Conservation (phyloP, 2,888 invertebrate genomes). For the Escarpia spicata region DNA sequence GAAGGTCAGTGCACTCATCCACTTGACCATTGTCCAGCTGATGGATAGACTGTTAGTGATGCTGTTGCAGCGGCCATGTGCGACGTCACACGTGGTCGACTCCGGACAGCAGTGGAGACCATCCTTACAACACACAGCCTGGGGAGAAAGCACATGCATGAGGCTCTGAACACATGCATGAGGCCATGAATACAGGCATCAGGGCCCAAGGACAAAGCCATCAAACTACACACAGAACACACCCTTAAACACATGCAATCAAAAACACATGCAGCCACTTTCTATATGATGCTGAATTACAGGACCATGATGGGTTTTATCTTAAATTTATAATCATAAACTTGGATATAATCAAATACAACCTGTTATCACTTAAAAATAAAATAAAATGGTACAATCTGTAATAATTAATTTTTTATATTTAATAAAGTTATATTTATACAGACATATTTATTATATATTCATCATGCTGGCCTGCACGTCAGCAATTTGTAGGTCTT, state of each 20-base stretch:
- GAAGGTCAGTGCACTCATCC: neutral
- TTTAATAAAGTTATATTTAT: too few species aligned
- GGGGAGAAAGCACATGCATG: neutral
- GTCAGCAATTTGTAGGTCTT: too few species aligned
- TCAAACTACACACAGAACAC: neutral
- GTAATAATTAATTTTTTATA: too few species aligned
- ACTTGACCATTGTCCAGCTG: slow-evolving; percentile 12
- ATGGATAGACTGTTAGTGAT: neutral
- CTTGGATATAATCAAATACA: too few species aligned
- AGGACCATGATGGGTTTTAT: too few species aligned
- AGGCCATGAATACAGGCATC: slow-evolving; percentile 7
- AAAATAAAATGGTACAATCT: too few species aligned
- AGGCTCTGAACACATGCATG: neutral
- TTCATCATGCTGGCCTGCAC: too few species aligned
- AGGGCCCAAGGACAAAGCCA: neutral
- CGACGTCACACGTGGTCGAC: slow-evolving; percentile 18
- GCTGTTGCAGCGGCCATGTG: neutral
- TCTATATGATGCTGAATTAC: too few species aligned
- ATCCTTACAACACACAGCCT: slow-evolving; percentile 23
- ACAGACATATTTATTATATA: too few species aligned
- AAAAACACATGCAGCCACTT: too few species aligned
- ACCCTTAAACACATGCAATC: neutral
- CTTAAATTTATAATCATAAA: too few species aligned
- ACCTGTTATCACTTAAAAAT: too few species aligned
- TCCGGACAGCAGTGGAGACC: slow-evolving; percentile 23